Evolutionary conservation across 2,113 vertebrate genomes (phyloP).

Genomic region (Caranx ignobilis): DNA sequence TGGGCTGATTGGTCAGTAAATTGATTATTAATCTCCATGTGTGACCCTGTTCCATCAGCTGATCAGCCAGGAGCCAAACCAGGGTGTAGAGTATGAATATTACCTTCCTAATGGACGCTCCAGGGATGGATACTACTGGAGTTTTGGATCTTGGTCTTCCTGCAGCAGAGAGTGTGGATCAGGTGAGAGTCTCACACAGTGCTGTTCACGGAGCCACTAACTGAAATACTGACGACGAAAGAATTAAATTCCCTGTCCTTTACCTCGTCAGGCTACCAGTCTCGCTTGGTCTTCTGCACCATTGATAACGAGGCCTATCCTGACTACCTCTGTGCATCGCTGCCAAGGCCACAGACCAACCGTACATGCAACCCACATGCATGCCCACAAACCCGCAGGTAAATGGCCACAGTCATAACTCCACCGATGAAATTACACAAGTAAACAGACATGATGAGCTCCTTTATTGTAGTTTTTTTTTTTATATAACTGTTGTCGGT

Average conservation of each 20-base stretch:
- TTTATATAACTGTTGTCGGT: conserved; percentile 63
- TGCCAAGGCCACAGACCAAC: conserved; percentile 85
- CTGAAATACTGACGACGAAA: neutral
- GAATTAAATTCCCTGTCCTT: neutral
- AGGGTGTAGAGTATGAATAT: conserved; percentile 91
- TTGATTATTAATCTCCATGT: neutral
- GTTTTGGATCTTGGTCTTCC: conserved; percentile 91
- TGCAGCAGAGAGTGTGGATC: conserved; percentile 92
- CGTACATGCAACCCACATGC: conserved; percentile 89
- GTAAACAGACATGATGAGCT: neutral
- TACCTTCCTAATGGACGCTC: conserved; percentile 84
- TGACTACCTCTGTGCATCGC: conserved; percentile 88
- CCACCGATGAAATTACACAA: neutral
- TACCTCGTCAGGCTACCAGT: conserved; percentile 88
- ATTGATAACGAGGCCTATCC: conserved; percentile 91
- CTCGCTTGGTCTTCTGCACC: conserved; percentile 92
- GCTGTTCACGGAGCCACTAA: no score
- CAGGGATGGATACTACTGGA: conserved; percentile 88
- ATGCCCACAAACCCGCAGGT: conserved; percentile 92
- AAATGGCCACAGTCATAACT: neutral
- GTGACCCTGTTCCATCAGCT: conserved; percentile 81
- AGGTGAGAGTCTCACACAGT: conserved; percentile 82
- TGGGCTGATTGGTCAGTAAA: neutral
- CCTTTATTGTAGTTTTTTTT: neutral
- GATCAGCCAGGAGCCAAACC: conserved; percentile 93